phyloP scores from a whole-genome alignment of 1,140 invertebrate species.

The Neuroterus valhalla region DNA sequence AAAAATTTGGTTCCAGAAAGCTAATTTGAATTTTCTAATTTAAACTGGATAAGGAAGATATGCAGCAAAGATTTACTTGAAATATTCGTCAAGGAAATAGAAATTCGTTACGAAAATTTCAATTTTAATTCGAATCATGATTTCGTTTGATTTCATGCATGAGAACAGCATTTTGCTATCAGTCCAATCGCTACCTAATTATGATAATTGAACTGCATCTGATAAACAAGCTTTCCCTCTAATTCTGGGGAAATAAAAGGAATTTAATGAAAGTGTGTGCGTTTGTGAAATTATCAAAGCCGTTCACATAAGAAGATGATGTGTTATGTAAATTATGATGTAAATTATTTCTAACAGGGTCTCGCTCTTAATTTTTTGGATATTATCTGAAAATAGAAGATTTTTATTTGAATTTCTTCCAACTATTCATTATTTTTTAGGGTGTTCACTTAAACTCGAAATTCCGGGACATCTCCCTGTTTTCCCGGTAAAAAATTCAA shows the following conservation, averaged over 20 bases:
- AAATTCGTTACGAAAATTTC: not conserved
- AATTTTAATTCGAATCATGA: not conserved
- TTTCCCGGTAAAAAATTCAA: too few species aligned
- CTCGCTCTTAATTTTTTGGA: not conserved
- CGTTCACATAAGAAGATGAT: not conserved
- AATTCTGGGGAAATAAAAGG: not conserved
- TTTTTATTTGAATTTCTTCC: too few species aligned
- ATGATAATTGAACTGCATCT: slow-evolving; percentile 13
- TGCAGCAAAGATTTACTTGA: too few species aligned
- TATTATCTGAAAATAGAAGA: too few species aligned
- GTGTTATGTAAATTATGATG: not conserved
- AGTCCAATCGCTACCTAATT: slow-evolving; percentile 17
- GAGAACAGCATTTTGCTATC: not conserved
- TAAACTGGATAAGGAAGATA: too few species aligned
- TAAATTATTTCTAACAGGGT: not conserved
- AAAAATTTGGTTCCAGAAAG: too few species aligned
- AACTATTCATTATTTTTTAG: too few species aligned
- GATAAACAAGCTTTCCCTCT: slow-evolving; percentile 1
- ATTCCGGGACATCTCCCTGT: too few species aligned
- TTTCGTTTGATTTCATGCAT: not conserved
- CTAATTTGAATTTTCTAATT: too few species aligned
- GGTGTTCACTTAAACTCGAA: too few species aligned
- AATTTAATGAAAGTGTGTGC: not conserved
- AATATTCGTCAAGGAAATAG: too few species aligned
- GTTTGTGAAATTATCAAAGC: not conserved